Conservation (phyloP, 2,113 vertebrate species). For the Pipra filicauda region DNA sequence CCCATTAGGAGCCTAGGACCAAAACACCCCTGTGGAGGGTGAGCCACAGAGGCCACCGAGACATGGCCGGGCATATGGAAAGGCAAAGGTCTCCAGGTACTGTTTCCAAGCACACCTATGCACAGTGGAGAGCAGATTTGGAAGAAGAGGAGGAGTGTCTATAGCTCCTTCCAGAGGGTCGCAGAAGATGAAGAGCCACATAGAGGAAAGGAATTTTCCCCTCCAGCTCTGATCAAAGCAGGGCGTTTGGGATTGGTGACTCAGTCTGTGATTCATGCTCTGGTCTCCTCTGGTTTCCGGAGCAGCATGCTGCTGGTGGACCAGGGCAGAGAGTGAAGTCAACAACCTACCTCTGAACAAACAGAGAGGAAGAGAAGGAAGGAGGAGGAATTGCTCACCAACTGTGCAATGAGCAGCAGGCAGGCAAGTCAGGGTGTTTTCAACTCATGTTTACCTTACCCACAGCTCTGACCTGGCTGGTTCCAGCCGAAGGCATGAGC, state of each 20-base stretch:
- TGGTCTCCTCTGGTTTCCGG: background rate
- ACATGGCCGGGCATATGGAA: no score
- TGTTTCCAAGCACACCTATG: background rate
- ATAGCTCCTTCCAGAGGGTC: background rate
- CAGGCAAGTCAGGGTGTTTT: background rate
- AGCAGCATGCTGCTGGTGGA: background rate
- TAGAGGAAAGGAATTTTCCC: background rate
- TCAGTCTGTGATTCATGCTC: slow-evolving; percentile 26
- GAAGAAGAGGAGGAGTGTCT: background rate
- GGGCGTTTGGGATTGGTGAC: background rate
- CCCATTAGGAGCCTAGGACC: no score
- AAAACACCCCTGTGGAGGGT: background rate
- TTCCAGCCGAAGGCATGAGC: background rate
- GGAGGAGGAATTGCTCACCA: background rate
- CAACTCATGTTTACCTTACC: background rate
- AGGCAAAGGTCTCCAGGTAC: background rate
- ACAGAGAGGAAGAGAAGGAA: background rate
- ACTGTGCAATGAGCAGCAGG: background rate
- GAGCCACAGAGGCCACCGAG: background rate
- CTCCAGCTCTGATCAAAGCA: background rate
- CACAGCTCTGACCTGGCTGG: background rate
- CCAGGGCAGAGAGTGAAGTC: background rate
- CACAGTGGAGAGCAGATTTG: accelerated
- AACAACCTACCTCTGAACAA: background rate
- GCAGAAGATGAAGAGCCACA: background rate